Percentiles rank a stretch among this genome's conserved stretches.
phyloP scores from a whole-genome alignment of 2,888 invertebrate genomes.

The Andrena hattorfiana region DNA sequence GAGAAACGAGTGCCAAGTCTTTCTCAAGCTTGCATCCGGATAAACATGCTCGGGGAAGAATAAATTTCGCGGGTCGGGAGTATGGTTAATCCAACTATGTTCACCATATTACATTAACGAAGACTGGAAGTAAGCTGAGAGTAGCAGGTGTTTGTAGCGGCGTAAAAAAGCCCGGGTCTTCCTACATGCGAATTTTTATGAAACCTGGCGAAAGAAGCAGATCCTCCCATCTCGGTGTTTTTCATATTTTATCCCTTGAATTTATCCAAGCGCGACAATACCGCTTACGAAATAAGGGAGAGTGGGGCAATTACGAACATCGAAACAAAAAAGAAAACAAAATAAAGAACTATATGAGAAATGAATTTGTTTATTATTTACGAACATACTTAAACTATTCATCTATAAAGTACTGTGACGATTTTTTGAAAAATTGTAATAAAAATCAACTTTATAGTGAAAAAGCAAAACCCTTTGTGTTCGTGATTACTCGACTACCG shows the following conservation, averaged over 20 bases:
- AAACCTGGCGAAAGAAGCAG: constrained; percentile 1
- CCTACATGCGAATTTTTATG: constrained; percentile 11
- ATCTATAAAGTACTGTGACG: too few species aligned
- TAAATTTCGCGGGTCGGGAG: background rate
- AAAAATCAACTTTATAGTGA: too few species aligned
- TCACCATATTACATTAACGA: constrained; percentile 2
- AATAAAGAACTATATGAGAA: too few species aligned
- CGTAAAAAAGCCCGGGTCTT: background rate
- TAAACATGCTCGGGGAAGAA: background rate
- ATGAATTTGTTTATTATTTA: too few species aligned
- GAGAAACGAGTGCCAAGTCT: background rate
- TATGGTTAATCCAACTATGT: background rate
- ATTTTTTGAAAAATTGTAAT: too few species aligned
- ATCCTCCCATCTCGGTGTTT: background rate
- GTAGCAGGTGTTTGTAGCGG: constrained; percentile 16
- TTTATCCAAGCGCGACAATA: background rate
- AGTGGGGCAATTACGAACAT: too few species aligned
- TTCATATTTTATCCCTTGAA: constrained; percentile 21
- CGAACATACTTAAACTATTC: too few species aligned
- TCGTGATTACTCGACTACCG: too few species aligned
- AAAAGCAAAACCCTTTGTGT: too few species aligned
- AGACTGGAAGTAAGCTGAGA: constrained; percentile 7
- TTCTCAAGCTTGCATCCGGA: background rate
- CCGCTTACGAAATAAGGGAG: background rate
- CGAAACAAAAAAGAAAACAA: too few species aligned